These are phyloP conservation scores for Pristionchus arcanus DNA, from an alignment of 2,888 invertebrate genomes.

Conservation along the genomic window DNA sequence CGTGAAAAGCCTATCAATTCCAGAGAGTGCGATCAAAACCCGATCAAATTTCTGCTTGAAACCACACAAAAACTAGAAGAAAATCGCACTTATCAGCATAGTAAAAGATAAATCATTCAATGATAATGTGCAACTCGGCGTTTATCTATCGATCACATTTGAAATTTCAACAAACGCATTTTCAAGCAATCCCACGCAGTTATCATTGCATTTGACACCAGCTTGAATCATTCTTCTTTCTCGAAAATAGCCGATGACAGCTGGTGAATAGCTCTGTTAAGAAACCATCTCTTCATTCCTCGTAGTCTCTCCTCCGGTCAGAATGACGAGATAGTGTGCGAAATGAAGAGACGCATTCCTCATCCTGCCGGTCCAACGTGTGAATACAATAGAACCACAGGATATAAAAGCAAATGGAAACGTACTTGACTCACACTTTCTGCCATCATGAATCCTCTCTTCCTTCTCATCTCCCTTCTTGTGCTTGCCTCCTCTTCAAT, in stretches of 20 bases:
- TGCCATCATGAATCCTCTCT: neutral
- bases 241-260: neutral
- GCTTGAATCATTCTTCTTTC: slow-evolving; percentile 1
- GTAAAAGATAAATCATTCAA: neutral
- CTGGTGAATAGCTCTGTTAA: neutral
- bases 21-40: neutral
- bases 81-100: neutral
- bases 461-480: neutral
- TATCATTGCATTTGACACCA: neutral
- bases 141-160: too few relatives aligned
- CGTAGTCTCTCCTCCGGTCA: neutral
- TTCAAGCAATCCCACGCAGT: neutral
- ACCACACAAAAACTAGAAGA: neutral
- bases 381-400: neutral
- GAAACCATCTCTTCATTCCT: neutral
- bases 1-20: neutral
- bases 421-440: neutral
- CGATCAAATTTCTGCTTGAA: too few relatives aligned
- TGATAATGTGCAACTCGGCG: neutral
- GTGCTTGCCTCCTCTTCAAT: neutral
- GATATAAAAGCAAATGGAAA: neutral
- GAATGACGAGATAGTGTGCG: neutral
- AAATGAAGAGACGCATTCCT: neutral
- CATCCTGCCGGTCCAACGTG: neutral
- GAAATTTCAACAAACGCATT: neutral